Evolutionary conservation across 37 sponge, comb jelly and placozoan genomes (phyloP), one percentile per base, ranked within the genome.

Genomic region (Hexactinellida sp.): DNA sequence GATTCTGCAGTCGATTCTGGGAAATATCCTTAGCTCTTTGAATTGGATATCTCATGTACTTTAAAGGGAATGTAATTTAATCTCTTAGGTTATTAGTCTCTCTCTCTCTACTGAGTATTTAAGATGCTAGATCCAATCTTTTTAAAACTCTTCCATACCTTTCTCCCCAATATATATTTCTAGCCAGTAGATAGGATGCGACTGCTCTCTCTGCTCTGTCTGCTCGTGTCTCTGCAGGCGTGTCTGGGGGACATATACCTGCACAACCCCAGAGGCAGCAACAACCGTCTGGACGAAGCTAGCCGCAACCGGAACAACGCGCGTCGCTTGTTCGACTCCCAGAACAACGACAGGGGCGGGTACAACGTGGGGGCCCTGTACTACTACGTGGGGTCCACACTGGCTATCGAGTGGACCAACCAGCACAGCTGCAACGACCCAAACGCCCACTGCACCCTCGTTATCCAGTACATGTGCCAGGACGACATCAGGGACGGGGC

Each of bases 321-420:
- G 0, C 19, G 36, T 63, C 91, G 98, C 83, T 3, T 98, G 85
- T 98, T 95, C 86, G 94, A 98, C 85, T 98, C 99, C 0, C 96
- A 98, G 92, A 98, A 98, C 88, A 98, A 98, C 88, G 91, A 98
- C 89, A 87, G 97, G 35, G 97, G 97, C 0, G 99, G 99, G 37
- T 98, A 98, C 90, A 98, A 98, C 82, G 94, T 92, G 52, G 99
- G 96, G 21, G 92, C 92, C 82, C 85, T 95, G 38, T 92, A 94
- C 88, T 99, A 99, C 91, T 99, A 96, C 83, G 82, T 84, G 3
- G 97, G 95, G 0, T 94, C 95, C 0, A 85, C 86, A 34, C 91
- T 99, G 10, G 28, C 89, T 37, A 39, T 99, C 37, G 99, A 99
- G 83, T 99, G 99, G 99, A 99, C 99, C 86, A 99, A 99, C 86